Conservation (phyloP, 2,888 invertebrate genomes). For the Cryptus viduatorius region DNA sequence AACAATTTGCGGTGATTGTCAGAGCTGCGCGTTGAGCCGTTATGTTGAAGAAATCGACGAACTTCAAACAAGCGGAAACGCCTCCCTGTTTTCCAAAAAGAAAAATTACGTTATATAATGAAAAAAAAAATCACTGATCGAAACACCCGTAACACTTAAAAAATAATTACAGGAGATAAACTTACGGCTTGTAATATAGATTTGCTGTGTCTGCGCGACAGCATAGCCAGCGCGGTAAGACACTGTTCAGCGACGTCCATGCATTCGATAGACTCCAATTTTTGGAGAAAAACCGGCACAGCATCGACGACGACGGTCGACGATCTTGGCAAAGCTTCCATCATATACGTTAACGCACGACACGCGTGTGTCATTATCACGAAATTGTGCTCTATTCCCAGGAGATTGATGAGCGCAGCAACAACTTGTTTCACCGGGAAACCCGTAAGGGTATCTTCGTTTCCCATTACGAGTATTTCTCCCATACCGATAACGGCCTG, state of each 20-base stretch:
- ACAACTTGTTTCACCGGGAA: constrained; percentile 99
- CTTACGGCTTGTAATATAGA: constrained; percentile 95
- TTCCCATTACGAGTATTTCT: constrained; percentile 99
- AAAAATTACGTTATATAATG: background rate
- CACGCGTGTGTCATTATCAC: constrained; percentile 99
- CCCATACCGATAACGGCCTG: constrained; percentile 99
- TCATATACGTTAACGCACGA: constrained; percentile 99
- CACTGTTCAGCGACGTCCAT: constrained; percentile 99
- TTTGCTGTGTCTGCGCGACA: constrained; percentile 98
- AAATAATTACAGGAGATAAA: constrained; percentile 12
- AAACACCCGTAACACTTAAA: background rate
- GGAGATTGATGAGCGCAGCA: constrained; percentile 95
- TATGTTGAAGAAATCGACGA: constrained; percentile 99
- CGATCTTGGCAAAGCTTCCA: constrained; percentile 98
- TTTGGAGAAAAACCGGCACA: constrained; percentile 98
- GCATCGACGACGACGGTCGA: constrained; percentile 98
- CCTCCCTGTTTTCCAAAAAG: constrained; percentile 90
- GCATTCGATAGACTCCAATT: constrained; percentile 98
- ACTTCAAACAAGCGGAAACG: constrained; percentile 97
- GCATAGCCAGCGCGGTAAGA: constrained; percentile 98
- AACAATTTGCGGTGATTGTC: constrained; percentile 99
- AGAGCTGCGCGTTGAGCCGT: constrained; percentile 98
- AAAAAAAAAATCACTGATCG: background rate
- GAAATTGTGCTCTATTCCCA: constrained; percentile 99
- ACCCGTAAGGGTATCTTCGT: constrained; percentile 99